phyloP scores from a whole-genome alignment of 1,140 invertebrate species.

The Diplogasteroides magnus region DNA sequence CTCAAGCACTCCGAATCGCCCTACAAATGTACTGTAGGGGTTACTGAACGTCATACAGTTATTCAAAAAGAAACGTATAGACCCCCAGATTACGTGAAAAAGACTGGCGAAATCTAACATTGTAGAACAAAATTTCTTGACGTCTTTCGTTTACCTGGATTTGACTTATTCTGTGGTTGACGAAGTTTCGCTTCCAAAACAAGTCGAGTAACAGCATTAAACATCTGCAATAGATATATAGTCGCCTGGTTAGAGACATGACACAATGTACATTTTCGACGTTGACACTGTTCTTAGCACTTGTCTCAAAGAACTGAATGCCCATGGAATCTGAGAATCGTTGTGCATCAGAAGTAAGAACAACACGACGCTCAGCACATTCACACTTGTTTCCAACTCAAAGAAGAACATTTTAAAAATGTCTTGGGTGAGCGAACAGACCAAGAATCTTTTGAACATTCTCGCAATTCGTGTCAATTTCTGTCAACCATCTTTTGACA shows the following conservation, averaged over 20 bases:
- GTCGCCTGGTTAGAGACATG: too few relatives aligned
- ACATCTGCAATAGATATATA: conserved; percentile 1
- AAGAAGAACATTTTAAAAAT: conserved; percentile 37
- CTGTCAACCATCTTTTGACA: conserved; percentile 87
- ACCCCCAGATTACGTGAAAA: too few relatives aligned
- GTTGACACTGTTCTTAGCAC: conserved; percentile 97
- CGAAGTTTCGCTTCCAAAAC: neutral
- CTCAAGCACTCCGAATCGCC: too few relatives aligned
- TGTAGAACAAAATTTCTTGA: too few relatives aligned
- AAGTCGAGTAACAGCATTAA: neutral
- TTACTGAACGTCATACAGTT: too few relatives aligned
- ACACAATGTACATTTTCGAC: conserved; percentile 83
- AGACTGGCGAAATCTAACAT: too few relatives aligned
- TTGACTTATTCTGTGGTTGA: neutral
- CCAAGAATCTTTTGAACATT: conserved; percentile 96
- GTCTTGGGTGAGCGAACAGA: conserved; percentile 56
- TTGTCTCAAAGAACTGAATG: conserved; percentile 94
- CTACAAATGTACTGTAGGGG: too few relatives aligned
- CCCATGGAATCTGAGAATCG: conserved; percentile 93
- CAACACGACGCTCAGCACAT: conserved; percentile 89
- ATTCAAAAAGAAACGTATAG: too few relatives aligned
- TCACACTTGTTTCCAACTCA: conserved; percentile 98
- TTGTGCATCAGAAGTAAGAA: conserved; percentile 90
- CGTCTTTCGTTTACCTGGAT: too few relatives aligned
- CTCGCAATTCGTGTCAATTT: conserved; percentile 99